Evolutionary conservation across 2,888 invertebrate genomes (phyloP), one percentile per base, ranked within the genome.

Genomic region (Drosophila rubida): DNA sequence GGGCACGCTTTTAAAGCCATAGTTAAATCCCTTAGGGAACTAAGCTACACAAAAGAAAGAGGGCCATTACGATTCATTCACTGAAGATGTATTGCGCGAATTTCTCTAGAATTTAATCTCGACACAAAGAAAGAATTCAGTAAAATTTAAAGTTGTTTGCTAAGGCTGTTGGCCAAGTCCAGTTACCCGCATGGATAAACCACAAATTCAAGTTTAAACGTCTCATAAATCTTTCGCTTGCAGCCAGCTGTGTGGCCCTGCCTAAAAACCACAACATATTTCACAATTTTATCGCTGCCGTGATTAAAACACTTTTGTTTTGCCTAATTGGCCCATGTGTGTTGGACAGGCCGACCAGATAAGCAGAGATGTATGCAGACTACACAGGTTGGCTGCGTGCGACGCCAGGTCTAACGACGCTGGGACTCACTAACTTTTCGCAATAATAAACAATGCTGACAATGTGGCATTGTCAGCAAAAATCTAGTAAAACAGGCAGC

Each of bases 141-240:
- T 19, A 19, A 14, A 27, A 19, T 14, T 64, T 48, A 39, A 69
- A 46, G 23, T 3, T 23, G 8, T 8, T n/a, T 19, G 6, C 13
- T 22, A 13, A 8, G 39, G 2, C 45, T 27, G 8, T 30, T 62
- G 53, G 7, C 27, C 32, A 25, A 48, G 7, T 49, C 14, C 8
- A 19, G 60, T 48, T 48, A 45, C 75, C 83, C 69, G 82, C 78
- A 80, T 69, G 62, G n/a, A 35, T 32, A 39, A 62, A 30, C 64
- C 59, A 54, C 75, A 71, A 65, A 69, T 67, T 85, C 65, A 81
- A 65, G 86, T 78, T 59, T 50, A 70, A 81, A 66, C 68, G 80
- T 68, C 83, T 42, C 65, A 81, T 82, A 75, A 87, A 87, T 87
- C 86, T 64, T 61, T 5, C 25, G 19, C 41, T 14, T n/a, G 32